Evolutionary conservation across 2,888 invertebrate species (phyloP).

Genomic region (Heteromyza rotundicornis): DNA sequence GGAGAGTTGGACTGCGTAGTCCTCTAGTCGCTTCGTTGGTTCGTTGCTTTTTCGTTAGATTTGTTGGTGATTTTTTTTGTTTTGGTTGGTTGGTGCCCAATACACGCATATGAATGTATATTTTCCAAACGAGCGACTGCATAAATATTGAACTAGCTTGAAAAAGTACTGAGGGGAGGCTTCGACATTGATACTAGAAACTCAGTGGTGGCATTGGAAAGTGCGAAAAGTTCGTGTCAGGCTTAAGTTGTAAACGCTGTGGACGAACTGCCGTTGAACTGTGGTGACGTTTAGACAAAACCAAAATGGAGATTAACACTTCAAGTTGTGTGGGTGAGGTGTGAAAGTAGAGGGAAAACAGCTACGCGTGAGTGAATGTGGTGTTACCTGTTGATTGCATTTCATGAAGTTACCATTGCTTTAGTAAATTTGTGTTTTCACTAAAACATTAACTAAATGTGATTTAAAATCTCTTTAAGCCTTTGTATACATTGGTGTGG

Average conservation of each 20-base stretch:
- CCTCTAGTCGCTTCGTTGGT: no score
- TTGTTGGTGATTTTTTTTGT: no score
- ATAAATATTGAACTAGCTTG: constrained; percentile 11
- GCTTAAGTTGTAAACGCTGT: not conserved
- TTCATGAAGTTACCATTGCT: not conserved
- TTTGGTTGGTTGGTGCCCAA: not conserved
- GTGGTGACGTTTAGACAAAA: not conserved
- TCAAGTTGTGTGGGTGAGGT: not conserved
- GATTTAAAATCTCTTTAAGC: not conserved
- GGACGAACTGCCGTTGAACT: no score
- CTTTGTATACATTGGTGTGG: no score
- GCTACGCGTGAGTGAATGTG: not conserved
- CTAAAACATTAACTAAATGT: no score
- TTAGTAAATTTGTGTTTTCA: not conserved
- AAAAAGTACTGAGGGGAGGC: not conserved
- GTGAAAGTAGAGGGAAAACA: not conserved
- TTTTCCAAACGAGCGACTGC: constrained; percentile 16
- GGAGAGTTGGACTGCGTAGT: not conserved
- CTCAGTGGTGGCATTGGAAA: not conserved
- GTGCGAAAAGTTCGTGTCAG: not conserved
- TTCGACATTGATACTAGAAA: not conserved
- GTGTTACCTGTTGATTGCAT: not conserved
- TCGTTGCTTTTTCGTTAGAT: not conserved
- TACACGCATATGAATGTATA: not conserved
- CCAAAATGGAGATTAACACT: not conserved